These are phyloP conservation scores for Zapus hudsonius DNA, from an alignment of 2,113 vertebrate genomes.

Conservation along the genomic window DNA sequence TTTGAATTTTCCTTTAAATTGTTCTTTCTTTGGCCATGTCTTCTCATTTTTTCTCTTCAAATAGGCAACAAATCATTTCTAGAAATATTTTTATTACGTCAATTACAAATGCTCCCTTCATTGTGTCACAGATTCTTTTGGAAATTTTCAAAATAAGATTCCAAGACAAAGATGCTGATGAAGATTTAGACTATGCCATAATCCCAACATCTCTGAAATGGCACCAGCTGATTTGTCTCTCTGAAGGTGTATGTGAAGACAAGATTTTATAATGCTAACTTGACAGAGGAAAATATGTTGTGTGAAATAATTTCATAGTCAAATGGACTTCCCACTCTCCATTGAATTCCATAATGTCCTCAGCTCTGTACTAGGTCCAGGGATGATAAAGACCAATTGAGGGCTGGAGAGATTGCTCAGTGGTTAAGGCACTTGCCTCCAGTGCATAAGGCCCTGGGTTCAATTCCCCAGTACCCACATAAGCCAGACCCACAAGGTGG, in stretches of 20 bases:
- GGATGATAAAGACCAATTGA: not conserved
- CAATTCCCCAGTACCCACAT: too few relatives aligned
- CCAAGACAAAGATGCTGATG: not conserved
- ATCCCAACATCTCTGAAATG: too few relatives aligned
- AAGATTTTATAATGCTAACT: not conserved
- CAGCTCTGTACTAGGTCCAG: not conserved
- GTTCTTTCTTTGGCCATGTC: not conserved
- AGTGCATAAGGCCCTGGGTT: too few relatives aligned
- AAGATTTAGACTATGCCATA: too few relatives aligned
- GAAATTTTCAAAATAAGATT: not conserved
- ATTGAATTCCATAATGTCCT: not conserved
- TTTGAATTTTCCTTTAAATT: conserved; percentile 12
- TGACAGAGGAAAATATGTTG: not conserved
- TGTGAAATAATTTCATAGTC: not conserved
- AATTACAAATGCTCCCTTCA: not conserved
- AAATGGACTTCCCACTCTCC: not conserved
- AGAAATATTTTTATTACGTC: not conserved
- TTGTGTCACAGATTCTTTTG: not conserved
- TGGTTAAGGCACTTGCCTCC: too few relatives aligned
- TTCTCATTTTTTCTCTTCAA: not conserved
- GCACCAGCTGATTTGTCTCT: not conserved
- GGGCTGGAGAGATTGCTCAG: too few relatives aligned
- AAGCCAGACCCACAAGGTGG: too few relatives aligned
- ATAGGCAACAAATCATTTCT: not conserved
- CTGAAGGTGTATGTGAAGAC: not conserved